Percentiles rank a stretch among this genome's conserved stretches.
Evolutionary conservation across 2,113 vertebrate species (phyloP).

Genomic region (Dolichallabes microphthalmus): DNA sequence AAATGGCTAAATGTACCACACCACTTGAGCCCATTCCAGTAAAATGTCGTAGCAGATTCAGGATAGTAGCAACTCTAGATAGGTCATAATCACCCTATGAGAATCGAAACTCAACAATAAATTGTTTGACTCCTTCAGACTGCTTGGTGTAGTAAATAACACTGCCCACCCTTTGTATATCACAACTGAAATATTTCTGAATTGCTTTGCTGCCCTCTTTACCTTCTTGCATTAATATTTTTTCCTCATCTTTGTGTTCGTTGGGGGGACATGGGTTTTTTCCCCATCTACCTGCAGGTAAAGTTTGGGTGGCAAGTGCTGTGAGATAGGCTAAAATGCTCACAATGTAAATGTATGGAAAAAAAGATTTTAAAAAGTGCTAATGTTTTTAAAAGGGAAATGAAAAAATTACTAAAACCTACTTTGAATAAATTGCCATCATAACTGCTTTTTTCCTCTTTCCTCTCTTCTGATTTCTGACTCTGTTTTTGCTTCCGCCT

Average conservation of each 20-base stretch:
- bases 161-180: background rate
- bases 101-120: background rate
- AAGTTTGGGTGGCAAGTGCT: background rate
- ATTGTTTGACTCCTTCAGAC: background rate
- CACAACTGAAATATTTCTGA: background rate
- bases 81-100: background rate
- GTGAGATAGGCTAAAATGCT: background rate
- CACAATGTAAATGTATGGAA: background rate
- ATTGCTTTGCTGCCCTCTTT: background rate
- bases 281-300: background rate
- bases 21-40: background rate
- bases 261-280: background rate
- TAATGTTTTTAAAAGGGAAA: background rate
- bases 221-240: background rate
- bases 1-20: background rate
- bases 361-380: background rate
- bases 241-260: background rate
- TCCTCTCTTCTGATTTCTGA: constrained; percentile 51
- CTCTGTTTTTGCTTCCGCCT: constrained; percentile 58
- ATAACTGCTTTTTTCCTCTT: constrained; percentile 35
- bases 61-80: no score
- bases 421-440: constrained; percentile 3
- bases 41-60: background rate
- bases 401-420: background rate
- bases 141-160: background rate